Conservation (phyloP, 1,140 invertebrate species). For the Holcopasites calliopsidis region DNA sequence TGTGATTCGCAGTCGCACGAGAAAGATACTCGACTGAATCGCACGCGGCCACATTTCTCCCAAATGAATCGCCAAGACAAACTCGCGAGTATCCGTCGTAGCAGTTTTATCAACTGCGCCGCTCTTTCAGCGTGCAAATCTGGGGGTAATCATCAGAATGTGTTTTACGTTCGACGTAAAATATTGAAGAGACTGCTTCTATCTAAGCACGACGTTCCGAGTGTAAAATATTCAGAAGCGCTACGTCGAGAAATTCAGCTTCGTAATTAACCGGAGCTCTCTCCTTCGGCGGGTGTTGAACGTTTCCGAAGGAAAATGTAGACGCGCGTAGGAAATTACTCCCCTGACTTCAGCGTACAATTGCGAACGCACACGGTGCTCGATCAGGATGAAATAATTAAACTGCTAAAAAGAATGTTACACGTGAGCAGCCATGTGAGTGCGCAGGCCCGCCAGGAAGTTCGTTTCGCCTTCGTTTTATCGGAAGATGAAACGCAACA, state of each 20-base stretch:
- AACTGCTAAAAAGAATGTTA: constrained; percentile 16
- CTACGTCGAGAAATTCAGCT: neutral
- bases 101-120: neutral
- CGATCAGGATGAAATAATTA: constrained; percentile 24
- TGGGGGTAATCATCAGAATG: neutral
- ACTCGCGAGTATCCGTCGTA: neutral
- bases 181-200: constrained; percentile 2
- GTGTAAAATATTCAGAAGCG: constrained; percentile 13
- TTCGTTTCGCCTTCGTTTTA: constrained; percentile 7
- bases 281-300: neutral
- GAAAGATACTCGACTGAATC: too few species aligned
- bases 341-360: constrained; percentile 20
- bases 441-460: neutral
- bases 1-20: too few species aligned
- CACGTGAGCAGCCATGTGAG: neutral
- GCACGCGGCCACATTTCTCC: too few species aligned
- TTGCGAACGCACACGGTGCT: constrained; percentile 10
- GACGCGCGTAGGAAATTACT: too few species aligned
- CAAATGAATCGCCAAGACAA: neutral
- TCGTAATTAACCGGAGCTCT: constrained; percentile 13
- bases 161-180: neutral
- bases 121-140: neutral
- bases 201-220: neutral
- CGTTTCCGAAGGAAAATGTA: constrained; percentile 15
- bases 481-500: neutral